These are phyloP conservation scores for Pheucticus melanocephalus DNA, from an alignment of 2,113 vertebrate genomes.

Conservation along the genomic window DNA sequence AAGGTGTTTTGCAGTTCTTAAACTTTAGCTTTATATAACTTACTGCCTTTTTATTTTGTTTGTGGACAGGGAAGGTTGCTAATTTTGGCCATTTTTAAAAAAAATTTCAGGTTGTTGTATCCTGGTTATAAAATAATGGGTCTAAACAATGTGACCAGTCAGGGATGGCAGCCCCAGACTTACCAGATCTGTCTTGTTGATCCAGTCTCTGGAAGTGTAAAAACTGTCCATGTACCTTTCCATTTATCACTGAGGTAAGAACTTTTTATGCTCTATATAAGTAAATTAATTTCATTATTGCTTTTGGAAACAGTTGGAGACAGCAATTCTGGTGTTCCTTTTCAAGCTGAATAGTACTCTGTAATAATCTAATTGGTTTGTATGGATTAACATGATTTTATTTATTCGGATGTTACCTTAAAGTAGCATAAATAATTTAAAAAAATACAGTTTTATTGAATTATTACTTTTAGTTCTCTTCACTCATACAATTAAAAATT, in stretches of 20 bases:
- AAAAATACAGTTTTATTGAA: not conserved
- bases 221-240: conserved; percentile 90
- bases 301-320: not conserved
- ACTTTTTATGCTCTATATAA: not conserved
- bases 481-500: not conserved
- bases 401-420: not conserved
- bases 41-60: not conserved
- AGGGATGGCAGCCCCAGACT: conserved; percentile 94
- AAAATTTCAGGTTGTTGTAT: conserved; percentile 83
- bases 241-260: conserved; percentile 93
- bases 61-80: not conserved
- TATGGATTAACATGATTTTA: not conserved
- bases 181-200: conserved; percentile 96
- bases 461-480: not conserved
- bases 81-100: not conserved
- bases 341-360: not conserved
- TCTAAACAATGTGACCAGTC: conserved; percentile 95
- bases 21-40: not conserved
- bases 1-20: not conserved
- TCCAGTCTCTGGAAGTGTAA: conserved; percentile 83
- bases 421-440: not conserved
- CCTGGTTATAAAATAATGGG: conserved; percentile 98
- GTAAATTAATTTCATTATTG: not conserved
- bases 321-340: not conserved
- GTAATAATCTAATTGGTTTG: not conserved